Conservation (phyloP, 2,797 vertebrate genomes). For the Xenops minutus region DNA sequence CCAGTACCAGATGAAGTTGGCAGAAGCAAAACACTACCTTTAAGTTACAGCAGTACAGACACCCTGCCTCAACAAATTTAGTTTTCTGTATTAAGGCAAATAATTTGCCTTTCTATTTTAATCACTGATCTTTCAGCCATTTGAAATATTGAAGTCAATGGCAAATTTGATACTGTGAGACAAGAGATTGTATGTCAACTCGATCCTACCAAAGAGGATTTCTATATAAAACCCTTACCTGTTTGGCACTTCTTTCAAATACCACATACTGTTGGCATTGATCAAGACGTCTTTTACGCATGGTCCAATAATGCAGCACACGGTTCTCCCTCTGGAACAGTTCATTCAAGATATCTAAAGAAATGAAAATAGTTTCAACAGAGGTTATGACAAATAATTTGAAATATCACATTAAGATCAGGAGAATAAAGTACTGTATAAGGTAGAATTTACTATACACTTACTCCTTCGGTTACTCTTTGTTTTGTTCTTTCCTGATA, state of each 20-base stretch:
- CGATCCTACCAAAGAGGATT: background rate
- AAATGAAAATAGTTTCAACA: background rate
- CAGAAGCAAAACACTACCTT: background rate
- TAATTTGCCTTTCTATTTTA: background rate
- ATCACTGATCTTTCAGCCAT: background rate
- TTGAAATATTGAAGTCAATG: background rate
- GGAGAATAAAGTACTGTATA: background rate
- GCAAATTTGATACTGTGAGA: background rate
- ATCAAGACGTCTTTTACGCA: slow-evolving; percentile 94
- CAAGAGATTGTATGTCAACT: background rate
- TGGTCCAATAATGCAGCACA: slow-evolving; percentile 97
- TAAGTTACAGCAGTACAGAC: background rate
- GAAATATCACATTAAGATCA: background rate
- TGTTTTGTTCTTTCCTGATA: background rate
- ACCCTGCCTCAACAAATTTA: background rate
- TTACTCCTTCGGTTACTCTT: background rate
- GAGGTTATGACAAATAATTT: background rate
- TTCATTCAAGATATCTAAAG: slow-evolving; percentile 93
- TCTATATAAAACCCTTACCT: slow-evolving; percentile 76
- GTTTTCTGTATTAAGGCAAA: background rate
- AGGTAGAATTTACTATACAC: background rate
- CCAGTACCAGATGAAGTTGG: background rate
- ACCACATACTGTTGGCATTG: slow-evolving; percentile 97
- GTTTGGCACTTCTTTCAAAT: slow-evolving; percentile 95
- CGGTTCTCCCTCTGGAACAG: slow-evolving; percentile 96